Conservation (phyloP, 2,113 vertebrate genomes). For the Aphelocoma coerulescens region DNA sequence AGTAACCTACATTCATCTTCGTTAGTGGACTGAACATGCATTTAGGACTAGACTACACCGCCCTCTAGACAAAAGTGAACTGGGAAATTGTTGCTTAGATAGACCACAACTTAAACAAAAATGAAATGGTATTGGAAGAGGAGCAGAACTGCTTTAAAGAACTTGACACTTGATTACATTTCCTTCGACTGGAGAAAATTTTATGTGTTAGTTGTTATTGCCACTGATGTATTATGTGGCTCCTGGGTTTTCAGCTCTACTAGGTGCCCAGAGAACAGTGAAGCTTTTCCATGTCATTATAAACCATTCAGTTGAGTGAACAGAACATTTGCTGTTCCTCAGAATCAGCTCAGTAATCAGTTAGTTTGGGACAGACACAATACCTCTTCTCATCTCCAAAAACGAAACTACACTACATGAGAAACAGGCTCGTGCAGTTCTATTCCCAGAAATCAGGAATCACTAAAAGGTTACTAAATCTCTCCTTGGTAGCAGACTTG, state of each 20-base stretch:
- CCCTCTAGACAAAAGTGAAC: background rate
- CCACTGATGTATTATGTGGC: background rate
- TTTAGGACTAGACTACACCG: background rate
- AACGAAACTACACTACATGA: background rate
- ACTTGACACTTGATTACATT: background rate
- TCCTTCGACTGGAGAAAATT: background rate
- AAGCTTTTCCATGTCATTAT: background rate
- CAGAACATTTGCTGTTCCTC: background rate
- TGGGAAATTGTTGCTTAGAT: background rate
- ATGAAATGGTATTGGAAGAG: background rate
- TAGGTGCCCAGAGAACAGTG: background rate
- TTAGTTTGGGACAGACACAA: background rate
- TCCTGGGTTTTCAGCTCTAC: background rate
- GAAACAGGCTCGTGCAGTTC: background rate
- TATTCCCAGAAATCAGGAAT: background rate
- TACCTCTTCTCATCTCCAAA: background rate
- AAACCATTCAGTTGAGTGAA: background rate
- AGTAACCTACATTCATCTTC: background rate
- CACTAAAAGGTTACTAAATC: background rate
- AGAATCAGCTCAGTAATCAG: background rate
- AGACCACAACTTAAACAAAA: background rate
- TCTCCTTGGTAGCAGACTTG: background rate
- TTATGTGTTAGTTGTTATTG: background rate
- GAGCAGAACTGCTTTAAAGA: background rate
- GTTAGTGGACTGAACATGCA: background rate